Percentiles rank a stretch among this genome's conserved stretches.
phyloP scores from a whole-genome alignment of 2,888 invertebrate genomes.

The Drosophila falleni region DNA sequence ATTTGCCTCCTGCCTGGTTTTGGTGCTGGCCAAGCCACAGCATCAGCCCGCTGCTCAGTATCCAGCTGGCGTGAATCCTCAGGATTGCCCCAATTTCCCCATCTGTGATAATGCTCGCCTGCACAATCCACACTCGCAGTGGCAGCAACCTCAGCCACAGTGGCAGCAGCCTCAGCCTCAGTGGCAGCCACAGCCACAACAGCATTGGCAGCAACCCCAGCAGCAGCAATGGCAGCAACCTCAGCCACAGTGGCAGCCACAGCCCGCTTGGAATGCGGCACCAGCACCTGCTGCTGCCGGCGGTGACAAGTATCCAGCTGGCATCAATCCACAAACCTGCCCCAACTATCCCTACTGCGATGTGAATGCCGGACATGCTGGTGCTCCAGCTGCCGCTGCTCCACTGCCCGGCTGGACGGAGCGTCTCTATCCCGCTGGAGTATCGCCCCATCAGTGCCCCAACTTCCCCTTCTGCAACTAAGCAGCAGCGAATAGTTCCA shows the following conservation, averaged over 20 bases:
- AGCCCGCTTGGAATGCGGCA: slow-evolving; percentile 81
- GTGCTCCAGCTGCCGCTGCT: slow-evolving; percentile 82
- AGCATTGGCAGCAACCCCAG: slow-evolving; percentile 79
- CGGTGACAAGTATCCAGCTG: slow-evolving; percentile 86
- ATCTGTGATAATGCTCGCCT: slow-evolving; percentile 86
- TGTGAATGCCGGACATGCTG: slow-evolving; percentile 83
- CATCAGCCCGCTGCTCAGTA: slow-evolving; percentile 85
- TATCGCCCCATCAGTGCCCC: slow-evolving; percentile 85
- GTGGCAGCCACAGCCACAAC: slow-evolving; percentile 65
- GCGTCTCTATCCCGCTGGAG: slow-evolving; percentile 86
- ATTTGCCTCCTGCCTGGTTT: slow-evolving; percentile 80
- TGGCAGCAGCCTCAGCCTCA: slow-evolving; percentile 76
- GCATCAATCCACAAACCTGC: slow-evolving; percentile 86
- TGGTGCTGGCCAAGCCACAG: slow-evolving; percentile 84
- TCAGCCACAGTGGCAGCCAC: slow-evolving; percentile 59
- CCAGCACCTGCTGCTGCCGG: slow-evolving; percentile 77
- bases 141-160: slow-evolving; percentile 80
- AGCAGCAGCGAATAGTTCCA: slow-evolving; percentile 14
- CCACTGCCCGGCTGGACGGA: slow-evolving; percentile 86
- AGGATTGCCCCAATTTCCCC: slow-evolving; percentile 86
- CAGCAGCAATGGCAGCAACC: slow-evolving; percentile 74
- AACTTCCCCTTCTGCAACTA: slow-evolving; percentile 86
- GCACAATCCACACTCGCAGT: slow-evolving; percentile 83
- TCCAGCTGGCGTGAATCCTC: slow-evolving; percentile 86
- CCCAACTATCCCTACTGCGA: slow-evolving; percentile 87